Conservation (phyloP, 2,888 invertebrate genomes). For the Sesia bembeciformis region DNA sequence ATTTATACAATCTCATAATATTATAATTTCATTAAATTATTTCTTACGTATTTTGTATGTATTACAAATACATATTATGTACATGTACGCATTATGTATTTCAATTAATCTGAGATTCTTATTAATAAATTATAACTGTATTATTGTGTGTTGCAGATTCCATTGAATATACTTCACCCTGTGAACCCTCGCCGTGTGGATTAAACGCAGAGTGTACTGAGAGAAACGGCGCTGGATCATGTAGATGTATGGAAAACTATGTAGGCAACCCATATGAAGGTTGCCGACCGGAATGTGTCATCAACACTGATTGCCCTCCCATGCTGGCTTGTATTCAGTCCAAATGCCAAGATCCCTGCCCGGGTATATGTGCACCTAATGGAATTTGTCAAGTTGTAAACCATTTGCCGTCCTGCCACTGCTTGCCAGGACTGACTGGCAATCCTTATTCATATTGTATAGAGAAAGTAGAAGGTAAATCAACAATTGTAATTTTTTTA, state of each 20-base stretch:
- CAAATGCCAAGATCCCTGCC: slow-evolving; percentile 87
- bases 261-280: slow-evolving; percentile 71
- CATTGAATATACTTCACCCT: slow-evolving; percentile 71
- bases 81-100: not conserved
- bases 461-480: slow-evolving; percentile 50
- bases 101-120: not conserved
- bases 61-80: too few relatives aligned
- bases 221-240: slow-evolving; percentile 79
- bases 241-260: slow-evolving; percentile 78
- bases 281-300: slow-evolving; percentile 87
- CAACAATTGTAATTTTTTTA: not conserved
- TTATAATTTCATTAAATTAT: not conserved
- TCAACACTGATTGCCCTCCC: slow-evolving; percentile 85
- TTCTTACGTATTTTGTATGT: not conserved
- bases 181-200: slow-evolving; percentile 82
- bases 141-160: slow-evolving; percentile 33
- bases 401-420: slow-evolving; percentile 83
- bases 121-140: not conserved
- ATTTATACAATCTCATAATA: not conserved
- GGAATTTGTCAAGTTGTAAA: slow-evolving; percentile 84
- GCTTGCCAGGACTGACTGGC: slow-evolving; percentile 79
- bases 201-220: slow-evolving; percentile 76
- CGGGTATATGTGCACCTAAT: slow-evolving; percentile 82
- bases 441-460: slow-evolving; percentile 80
- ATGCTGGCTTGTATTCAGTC: slow-evolving; percentile 83